Evolutionary conservation across 2,113 vertebrate genomes (phyloP).

Genomic region (Tiliqua scincoides): DNA sequence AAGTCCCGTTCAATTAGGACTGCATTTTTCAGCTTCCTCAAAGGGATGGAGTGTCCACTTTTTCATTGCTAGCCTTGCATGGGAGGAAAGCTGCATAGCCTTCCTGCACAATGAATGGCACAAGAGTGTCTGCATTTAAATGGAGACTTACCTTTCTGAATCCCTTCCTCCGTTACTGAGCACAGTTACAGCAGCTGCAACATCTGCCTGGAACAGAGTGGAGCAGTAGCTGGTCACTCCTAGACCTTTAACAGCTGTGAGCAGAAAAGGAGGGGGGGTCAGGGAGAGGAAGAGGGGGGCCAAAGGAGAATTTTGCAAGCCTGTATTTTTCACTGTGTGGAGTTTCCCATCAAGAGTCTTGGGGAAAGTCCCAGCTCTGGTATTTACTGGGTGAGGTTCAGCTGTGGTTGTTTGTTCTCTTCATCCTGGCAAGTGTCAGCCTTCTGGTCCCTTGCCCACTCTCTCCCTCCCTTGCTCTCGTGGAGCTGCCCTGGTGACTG

Average conservation of each 20-base stretch:
- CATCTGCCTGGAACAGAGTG: background rate
- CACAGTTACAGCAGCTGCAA: background rate
- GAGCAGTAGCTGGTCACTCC: background rate
- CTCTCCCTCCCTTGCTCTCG: background rate
- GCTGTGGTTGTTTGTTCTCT: background rate
- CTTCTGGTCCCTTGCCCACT: background rate
- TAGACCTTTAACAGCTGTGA: constrained; percentile 48
- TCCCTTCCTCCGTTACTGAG: background rate
- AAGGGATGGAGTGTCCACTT: background rate
- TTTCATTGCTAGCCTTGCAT: background rate
- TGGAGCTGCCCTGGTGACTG: background rate
- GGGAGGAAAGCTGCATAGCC: background rate
- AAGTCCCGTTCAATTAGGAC: background rate
- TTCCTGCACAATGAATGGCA: background rate
- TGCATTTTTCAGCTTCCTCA: background rate
- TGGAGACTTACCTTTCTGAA: constrained; percentile 55
- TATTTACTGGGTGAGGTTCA: constrained; percentile 36
- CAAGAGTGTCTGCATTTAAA: background rate
- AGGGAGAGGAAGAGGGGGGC: background rate
- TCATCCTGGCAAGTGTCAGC: background rate
- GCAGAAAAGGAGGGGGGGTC: constrained; percentile 6
- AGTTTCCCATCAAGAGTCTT: constrained; percentile 47
- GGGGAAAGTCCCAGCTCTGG: constrained; percentile 61
- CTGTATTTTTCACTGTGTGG: accelerated
- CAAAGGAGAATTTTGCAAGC: constrained; percentile 52